Conservation (phyloP, 2,113 vertebrate species). For the Saimiri boliviensis region DNA sequence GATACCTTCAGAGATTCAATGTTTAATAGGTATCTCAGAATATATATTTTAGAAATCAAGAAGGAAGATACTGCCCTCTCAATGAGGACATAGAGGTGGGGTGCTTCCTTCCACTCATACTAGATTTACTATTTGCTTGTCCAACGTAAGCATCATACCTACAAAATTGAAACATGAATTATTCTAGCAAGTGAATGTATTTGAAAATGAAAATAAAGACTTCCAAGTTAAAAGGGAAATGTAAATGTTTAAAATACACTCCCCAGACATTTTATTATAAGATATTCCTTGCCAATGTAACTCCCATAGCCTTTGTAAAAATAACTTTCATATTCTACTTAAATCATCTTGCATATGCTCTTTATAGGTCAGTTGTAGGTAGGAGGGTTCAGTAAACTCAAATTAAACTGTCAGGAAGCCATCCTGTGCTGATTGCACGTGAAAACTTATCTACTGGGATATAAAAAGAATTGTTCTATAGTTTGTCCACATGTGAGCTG, state of each 20-base stretch:
- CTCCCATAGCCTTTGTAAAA: background rate
- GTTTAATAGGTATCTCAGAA: background rate
- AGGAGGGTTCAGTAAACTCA: background rate
- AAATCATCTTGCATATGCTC: background rate
- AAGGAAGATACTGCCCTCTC: background rate
- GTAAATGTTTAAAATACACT: slow-evolving; percentile 17
- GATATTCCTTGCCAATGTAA: background rate
- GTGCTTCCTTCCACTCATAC: background rate
- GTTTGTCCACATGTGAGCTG: background rate
- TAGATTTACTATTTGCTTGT: background rate
- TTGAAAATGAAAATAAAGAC: slow-evolving; percentile 41
- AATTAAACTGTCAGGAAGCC: background rate
- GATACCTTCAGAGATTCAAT: background rate
- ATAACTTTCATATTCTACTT: background rate
- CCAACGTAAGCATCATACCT: background rate
- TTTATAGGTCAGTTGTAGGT: background rate
- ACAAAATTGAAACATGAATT: slow-evolving; percentile 18
- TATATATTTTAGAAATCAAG: background rate
- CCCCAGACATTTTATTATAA: background rate
- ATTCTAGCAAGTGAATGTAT: background rate
- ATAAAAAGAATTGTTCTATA: background rate
- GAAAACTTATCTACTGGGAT: background rate
- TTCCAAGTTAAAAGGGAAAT: background rate
- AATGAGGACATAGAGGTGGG: background rate
- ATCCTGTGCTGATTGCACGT: background rate